Percentiles rank a stretch among this genome's conserved stretches.
Conservation (phyloP, 2,888 invertebrate species). For the Drosophila longiperda region DNA sequence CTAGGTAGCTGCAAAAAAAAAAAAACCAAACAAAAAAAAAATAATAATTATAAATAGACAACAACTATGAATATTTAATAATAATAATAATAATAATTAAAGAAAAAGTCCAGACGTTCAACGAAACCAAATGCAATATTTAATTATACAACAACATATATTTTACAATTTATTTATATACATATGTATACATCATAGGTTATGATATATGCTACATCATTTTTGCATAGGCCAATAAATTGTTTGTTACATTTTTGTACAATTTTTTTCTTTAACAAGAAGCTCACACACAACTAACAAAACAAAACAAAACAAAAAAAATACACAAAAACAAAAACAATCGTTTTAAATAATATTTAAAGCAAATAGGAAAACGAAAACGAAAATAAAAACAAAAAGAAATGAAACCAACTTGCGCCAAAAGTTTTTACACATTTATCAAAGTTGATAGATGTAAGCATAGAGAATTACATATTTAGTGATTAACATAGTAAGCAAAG, state of each 20-base stretch:
- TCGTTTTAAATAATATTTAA: conserved; percentile 16
- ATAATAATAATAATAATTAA: conserved; percentile 10
- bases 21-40: conserved; percentile 15
- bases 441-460: conserved; percentile 38
- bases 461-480: conserved; percentile 48
- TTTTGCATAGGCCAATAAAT: conserved; percentile 70
- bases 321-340: not conserved
- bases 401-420: conserved; percentile 50
- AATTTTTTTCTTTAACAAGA: conserved; percentile 56
- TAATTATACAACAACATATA: conserved; percentile 72
- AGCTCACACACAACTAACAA: conserved; percentile 54
- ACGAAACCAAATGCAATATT: conserved; percentile 79
- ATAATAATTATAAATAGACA: conserved; percentile 1
- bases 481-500: conserved; percentile 63
- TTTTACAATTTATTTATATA: conserved; percentile 73
- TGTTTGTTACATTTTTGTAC: conserved; percentile 72
- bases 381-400: conserved; percentile 13
- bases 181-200: conserved; percentile 58
- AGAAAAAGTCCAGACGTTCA: conserved; percentile 76
- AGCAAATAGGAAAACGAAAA: conserved; percentile 19
- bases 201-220: conserved; percentile 64
- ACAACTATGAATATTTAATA: conserved; percentile 3
- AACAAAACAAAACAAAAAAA: conserved; percentile 4
- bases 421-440: conserved; percentile 60
- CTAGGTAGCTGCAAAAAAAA: conserved; percentile 49